Percentiles rank a stretch among this genome's conserved stretches.
Conservation (phyloP, 2,888 invertebrate genomes). For the Cosmopolites sordidus region DNA sequence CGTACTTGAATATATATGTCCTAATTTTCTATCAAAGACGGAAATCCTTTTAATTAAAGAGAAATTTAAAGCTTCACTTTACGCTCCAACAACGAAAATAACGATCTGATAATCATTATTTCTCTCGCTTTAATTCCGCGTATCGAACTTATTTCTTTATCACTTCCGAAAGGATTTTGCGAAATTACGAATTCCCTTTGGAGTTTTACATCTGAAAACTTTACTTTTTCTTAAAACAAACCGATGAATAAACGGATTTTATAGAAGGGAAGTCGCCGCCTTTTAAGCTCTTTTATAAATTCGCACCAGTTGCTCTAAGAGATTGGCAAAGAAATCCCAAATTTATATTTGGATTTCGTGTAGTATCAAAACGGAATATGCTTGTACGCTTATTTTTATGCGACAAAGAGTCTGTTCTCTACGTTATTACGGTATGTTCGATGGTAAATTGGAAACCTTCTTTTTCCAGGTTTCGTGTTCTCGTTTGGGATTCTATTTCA, state of each 20-base stretch:
- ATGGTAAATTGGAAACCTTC: too few relatives aligned
- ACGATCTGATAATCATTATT: background rate
- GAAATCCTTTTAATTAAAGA: background rate
- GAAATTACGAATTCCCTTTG: background rate
- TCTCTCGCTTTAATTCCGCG: background rate
- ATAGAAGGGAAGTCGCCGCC: background rate
- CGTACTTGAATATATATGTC: too few relatives aligned
- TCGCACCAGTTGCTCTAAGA: background rate
- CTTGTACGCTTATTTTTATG: too few relatives aligned
- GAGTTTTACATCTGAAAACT: background rate
- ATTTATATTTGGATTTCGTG: background rate
- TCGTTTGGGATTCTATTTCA: too few relatives aligned
- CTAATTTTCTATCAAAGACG: too few relatives aligned
- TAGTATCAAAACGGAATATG: too few relatives aligned
- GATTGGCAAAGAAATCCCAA: background rate
- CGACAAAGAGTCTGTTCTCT: too few relatives aligned
- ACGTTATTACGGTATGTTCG: too few relatives aligned
- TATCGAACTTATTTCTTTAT: background rate
- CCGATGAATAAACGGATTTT: background rate
- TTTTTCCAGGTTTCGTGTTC: too few relatives aligned
- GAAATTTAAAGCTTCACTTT: background rate
- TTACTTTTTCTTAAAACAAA: background rate
- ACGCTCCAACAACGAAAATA: background rate
- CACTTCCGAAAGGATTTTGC: background rate
- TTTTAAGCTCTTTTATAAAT: background rate